Base-by-base conservation (phyloP, 2,113 vertebrate species). In the Symphodus melops region DNA sequence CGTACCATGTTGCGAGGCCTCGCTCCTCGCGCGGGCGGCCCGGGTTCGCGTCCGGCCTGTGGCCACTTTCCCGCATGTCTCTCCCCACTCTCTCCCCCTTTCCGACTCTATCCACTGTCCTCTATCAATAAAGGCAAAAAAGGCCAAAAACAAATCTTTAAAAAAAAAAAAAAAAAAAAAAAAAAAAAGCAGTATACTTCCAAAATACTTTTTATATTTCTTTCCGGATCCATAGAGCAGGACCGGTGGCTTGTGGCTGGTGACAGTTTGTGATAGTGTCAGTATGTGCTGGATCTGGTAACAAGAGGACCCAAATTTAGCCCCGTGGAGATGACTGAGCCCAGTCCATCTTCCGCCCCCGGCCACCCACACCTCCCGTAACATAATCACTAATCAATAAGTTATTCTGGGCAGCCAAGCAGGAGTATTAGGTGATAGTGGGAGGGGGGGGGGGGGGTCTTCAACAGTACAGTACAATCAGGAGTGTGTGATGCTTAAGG, bases 391-490 rank as follows among this genome's bases (percentile, higher is more conserved):
- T 80, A 90, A 86, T 94, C 88, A 87, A 90, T 89, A 67, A 90
- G 89, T 85, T 72, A 68, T 89, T 92, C 41, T 56, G 59, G 90
- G 92, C 90, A 23, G 62, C 74, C 79, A 19, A 79, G 85, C 80
- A 85, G 86, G 86, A 88, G 86, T 89, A 90, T 89, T 88, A 82
- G 88, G 84, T 89, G 88, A 73, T 89, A 64, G 82, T 70, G 76
- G 48, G 64, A 77, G 74, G 90, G 86, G 86, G 76, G 48, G 64
- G 75, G 74, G 90, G 86, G 86, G 89, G 89, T 91, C 83, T 85
- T 88, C 81, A 75, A 85, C 85, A 88, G 85, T 92, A 90, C 89
- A 89, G 91, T 88, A 91, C 86, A 91, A 92, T 93, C 87, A 89
- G 44, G 70, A 86, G 85, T 87, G 91, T 89, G 87, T 88, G 89